These are phyloP conservation scores for Hephaestus fuliginosus DNA, from an alignment of 2,797 vertebrate genomes.

Conservation along the genomic window DNA sequence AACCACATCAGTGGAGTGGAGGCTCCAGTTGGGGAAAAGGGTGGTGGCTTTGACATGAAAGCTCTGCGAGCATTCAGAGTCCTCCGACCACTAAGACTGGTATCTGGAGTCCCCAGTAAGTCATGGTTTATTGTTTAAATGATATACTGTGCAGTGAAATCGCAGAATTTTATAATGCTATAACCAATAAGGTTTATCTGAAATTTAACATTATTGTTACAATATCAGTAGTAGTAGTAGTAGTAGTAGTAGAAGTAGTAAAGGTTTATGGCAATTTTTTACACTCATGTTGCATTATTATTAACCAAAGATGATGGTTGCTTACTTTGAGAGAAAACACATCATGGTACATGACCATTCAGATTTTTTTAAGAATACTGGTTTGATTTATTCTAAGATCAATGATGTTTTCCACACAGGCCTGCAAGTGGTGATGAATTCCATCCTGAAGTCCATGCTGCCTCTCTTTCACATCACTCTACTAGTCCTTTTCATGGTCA, in stretches of 20 bases:
- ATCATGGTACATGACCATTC: not conserved
- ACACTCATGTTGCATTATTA: not conserved
- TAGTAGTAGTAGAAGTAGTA: not conserved
- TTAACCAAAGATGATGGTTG: not conserved
- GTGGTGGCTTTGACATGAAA: conserved; percentile 94
- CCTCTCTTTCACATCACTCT: conserved; percentile 93
- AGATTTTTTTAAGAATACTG: not conserved
- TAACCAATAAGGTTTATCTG: not conserved
- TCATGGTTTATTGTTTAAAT: not conserved
- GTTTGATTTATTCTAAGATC: not conserved
- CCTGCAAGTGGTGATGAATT: conserved; percentile 96
- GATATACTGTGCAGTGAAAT: not conserved
- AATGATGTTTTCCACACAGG: conserved; percentile 78
- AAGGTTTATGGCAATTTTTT: not conserved
- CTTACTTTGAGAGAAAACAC: not conserved
- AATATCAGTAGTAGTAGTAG: too few species aligned
- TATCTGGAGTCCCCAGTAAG: conserved; percentile 96
- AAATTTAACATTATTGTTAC: not conserved
- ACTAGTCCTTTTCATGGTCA: conserved; percentile 95
- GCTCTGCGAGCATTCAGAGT: conserved; percentile 94
- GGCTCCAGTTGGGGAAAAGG: conserved; percentile 89
- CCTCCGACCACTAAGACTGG: conserved; percentile 92
- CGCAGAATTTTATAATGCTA: not conserved
- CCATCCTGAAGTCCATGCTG: conserved; percentile 95
- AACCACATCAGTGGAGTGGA: conserved; percentile 88